Evolutionary conservation across 2,113 vertebrate genomes (phyloP), one percentile per base, ranked within the genome.

Genomic region (Malaclemys terrapin): DNA sequence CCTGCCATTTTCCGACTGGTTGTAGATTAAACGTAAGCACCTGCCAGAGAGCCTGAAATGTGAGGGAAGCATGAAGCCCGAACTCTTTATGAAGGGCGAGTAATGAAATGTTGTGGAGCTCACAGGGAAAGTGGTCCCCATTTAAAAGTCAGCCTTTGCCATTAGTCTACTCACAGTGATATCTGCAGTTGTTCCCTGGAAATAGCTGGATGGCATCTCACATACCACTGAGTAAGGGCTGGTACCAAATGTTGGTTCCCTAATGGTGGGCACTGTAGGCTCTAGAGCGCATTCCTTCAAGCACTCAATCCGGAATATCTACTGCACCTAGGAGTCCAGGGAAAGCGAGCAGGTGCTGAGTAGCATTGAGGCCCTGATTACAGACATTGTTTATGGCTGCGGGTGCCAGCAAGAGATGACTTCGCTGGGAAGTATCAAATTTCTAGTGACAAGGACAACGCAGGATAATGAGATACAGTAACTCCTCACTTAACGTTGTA

Each of bases 291-390:
- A 79, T 90, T 76, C 52, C 76, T 69, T 27, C 86, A 53, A 84
- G 11, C 75, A 78, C 42, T 78, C 45, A 27, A 27, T 27, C 10
- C 42, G 29, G 75, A 50, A 24, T 42, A 5, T 4, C 25, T 38
- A 80, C 82, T 20, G 0, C 0, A 0, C 45, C 29, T 5, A 1
- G 50, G 45, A 85, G 57, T 82, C 82, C 65, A 65, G 35, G 10
- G 10, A 13, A 42, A 29, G 69, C 57, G 57, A 78, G 1, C 75
- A 81, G 88, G 52, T 0, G 0, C 78, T 38, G 1, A 31, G 75
- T 50, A 94, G 84, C 81, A 83, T 56, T 17, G 4, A 42, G 82
- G 53, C 82, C 13, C 22, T 75, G 76, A 6, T 47, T 80, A 17
- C 85, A 80, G 47, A 79, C 62, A 16, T 10, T 2, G 0, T 16